Conservation (phyloP, 2,888 invertebrate genomes). For the Chrysolina haemoptera region DNA sequence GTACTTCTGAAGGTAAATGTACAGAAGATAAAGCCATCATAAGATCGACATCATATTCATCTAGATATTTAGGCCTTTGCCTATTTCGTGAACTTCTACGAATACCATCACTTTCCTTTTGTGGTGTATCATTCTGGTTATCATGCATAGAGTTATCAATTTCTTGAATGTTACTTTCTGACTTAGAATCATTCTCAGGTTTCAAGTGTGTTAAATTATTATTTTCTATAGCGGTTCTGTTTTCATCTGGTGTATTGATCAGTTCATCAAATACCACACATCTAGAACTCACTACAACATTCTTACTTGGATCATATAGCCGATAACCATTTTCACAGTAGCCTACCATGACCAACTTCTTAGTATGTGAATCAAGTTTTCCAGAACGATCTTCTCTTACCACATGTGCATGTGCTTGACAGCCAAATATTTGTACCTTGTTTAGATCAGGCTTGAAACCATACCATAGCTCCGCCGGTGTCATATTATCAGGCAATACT, state of each 20-base stretch:
- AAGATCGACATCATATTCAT: slow-evolving; percentile 13
- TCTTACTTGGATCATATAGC: background rate
- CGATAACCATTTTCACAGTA: background rate
- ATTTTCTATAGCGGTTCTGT: too few species aligned
- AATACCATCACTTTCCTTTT: background rate
- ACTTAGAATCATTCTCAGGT: too few species aligned
- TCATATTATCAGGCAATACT: slow-evolving; percentile 21
- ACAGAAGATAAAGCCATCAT: slow-evolving; percentile 10
- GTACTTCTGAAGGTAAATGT: slow-evolving; percentile 19
- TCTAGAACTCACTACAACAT: background rate
- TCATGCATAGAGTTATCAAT: background rate
- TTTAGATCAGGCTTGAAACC: slow-evolving; percentile 48
- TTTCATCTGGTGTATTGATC: background rate
- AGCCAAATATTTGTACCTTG: slow-evolving; percentile 54
- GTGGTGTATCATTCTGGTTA: background rate
- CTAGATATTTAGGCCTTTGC: background rate
- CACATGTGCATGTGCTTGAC: slow-evolving; percentile 26
- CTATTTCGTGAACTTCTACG: background rate
- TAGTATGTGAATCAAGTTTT: slow-evolving; percentile 20
- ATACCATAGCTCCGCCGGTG: slow-evolving; percentile 54
- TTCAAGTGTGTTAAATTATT: too few species aligned
- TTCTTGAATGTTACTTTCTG: background rate
- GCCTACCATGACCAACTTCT: background rate
- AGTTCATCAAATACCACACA: background rate
- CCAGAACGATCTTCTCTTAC: slow-evolving; percentile 36